phyloP scores from a whole-genome alignment of 30 jellyfish, hydroid and myxozoan genomes.

The Chironex yamaguchii region DNA sequence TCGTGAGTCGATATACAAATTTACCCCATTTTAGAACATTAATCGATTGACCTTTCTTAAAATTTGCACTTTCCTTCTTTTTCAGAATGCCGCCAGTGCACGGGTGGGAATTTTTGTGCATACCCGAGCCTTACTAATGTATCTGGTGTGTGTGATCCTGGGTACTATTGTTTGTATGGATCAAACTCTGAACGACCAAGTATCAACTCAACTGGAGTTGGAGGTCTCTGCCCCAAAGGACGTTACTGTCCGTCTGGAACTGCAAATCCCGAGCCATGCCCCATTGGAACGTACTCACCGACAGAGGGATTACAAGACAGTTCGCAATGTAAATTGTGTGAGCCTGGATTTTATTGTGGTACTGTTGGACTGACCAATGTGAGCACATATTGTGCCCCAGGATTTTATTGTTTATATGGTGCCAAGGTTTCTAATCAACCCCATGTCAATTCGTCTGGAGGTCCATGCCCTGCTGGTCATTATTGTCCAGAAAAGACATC shows the following conservation, averaged over 20 bases:
- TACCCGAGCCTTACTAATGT: slow-evolving; percentile 84
- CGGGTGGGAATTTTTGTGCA: slow-evolving; percentile 95
- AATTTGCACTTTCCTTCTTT: not conserved
- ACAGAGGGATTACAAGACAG: slow-evolving; percentile 53
- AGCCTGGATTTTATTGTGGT: slow-evolving; percentile 87
- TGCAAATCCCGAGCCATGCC: slow-evolving; percentile 75
- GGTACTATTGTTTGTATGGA: slow-evolving; percentile 84
- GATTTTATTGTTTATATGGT: slow-evolving; percentile 80
- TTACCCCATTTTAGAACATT: too few species aligned
- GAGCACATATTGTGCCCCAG: slow-evolving; percentile 82
- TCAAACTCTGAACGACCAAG: slow-evolving; percentile 80
- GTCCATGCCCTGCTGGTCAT: slow-evolving; percentile 90
- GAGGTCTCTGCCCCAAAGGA: slow-evolving; percentile 93
- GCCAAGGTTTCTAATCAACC: slow-evolving; percentile 75
- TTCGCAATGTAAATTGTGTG: slow-evolving; percentile 78
- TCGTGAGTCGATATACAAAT: too few species aligned
- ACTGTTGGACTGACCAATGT: slow-evolving; percentile 70
- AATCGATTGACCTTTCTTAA: too few species aligned
- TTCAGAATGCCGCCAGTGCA: slow-evolving; percentile 84
- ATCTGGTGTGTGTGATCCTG: slow-evolving; percentile 89
- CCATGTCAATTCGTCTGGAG: slow-evolving; percentile 74
- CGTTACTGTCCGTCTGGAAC: slow-evolving; percentile 81
- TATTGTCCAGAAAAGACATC: slow-evolving; percentile 76
- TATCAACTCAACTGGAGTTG: slow-evolving; percentile 75
- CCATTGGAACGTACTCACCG: slow-evolving; percentile 76